A percentile compares a stretch with the other conserved stretches of the same genome.
phyloP scores from a whole-genome alignment of 1,140 invertebrate species.

The Hestina assimilis region DNA sequence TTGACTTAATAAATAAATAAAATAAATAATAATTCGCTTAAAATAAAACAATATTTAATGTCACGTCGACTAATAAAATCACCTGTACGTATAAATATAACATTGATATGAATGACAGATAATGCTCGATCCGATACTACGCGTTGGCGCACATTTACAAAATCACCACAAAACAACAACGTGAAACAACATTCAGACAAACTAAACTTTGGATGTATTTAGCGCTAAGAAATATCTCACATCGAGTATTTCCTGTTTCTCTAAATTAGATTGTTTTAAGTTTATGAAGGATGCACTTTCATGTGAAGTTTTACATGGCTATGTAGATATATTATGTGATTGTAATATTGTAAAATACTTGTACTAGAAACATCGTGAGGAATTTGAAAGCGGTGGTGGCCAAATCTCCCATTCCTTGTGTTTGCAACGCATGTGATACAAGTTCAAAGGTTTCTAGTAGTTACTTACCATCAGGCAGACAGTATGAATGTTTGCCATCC shows the following conservation, averaged over 20 bases:
- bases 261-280: conserved; percentile 6
- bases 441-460: no score
- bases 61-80: no score
- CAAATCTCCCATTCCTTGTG: no score
- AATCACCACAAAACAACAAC: conserved; percentile 12
- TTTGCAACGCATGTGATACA: no score
- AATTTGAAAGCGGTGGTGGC: no score
- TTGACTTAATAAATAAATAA: no score
- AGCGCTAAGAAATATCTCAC: conserved; percentile 13
- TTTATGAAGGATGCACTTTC: not conserved
- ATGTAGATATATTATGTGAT: not conserved
- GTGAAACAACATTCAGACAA: conserved; percentile 7
- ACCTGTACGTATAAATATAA: not conserved
- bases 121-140: not conserved
- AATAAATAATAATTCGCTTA: no score
- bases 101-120: not conserved
- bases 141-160: conserved; percentile 1
- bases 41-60: not conserved
- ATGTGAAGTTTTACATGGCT: not conserved
- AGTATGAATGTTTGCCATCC: no score
- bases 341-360: not conserved
- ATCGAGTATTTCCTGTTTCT: conserved; percentile 14
- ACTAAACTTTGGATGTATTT: conserved; percentile 17
- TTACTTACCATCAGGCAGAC: no score
- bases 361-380: no score